A percentile compares a stretch with the other conserved stretches of the same genome.
Conservation (phyloP, 2,797 vertebrate genomes). For the Onychomys torridus region DNA sequence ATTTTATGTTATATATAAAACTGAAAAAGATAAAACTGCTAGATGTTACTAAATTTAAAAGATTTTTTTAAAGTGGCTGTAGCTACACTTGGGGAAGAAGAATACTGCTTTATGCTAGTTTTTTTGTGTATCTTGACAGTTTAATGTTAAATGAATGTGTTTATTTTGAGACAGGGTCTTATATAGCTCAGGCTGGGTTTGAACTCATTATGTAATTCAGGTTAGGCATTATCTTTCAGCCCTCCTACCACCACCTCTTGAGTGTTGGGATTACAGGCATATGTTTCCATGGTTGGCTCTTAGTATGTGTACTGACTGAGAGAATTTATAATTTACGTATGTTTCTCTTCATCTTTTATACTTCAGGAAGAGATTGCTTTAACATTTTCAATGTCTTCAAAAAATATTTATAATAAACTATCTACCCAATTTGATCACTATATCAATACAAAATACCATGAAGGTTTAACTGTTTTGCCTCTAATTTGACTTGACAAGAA, state of each 20-base stretch:
- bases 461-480: constrained; percentile 37
- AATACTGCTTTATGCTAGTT: constrained; percentile 2
- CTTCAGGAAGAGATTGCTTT: background rate
- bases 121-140: constrained; percentile 1
- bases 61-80: background rate
- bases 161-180: constrained; percentile 18
- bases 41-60: constrained; percentile 29
- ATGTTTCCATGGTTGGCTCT: background rate
- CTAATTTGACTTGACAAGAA: constrained; percentile 35
- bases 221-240: background rate
- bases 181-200: background rate
- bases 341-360: background rate
- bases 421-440: constrained; percentile 21
- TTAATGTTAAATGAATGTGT: constrained; percentile 5
- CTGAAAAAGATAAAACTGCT: constrained; percentile 26
- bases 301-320: background rate
- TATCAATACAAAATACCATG: constrained; percentile 35
- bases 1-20: background rate
- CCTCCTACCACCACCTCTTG: background rate
- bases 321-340: background rate
- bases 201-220: background rate
- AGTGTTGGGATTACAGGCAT: background rate
- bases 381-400: constrained; percentile 56
- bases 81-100: background rate
- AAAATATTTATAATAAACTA: constrained; percentile 17